Percentiles rank a stretch among this genome's conserved stretches.
These are phyloP conservation scores for Anarhynchus alexandrinus DNA, from an alignment of 2,113 vertebrate species.

Conservation along the genomic window DNA sequence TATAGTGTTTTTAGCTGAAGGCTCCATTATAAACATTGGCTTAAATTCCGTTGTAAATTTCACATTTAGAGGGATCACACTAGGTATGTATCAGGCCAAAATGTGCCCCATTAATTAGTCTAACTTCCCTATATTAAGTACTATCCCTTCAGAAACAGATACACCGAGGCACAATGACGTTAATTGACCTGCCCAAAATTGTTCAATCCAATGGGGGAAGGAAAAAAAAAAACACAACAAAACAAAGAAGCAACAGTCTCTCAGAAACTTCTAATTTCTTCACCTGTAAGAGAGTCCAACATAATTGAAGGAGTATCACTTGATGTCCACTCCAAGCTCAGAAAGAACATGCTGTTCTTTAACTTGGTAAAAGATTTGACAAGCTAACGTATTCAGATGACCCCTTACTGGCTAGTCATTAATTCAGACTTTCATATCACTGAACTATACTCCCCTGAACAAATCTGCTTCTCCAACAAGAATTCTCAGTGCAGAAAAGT, in stretches of 20 bases:
- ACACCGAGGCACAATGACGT: background rate
- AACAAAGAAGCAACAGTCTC: background rate
- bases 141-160: background rate
- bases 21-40: background rate
- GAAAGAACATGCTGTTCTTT: background rate
- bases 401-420: background rate
- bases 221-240: too few species aligned
- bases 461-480: background rate
- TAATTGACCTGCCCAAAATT: background rate
- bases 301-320: background rate
- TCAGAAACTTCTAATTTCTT: background rate
- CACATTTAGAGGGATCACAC: background rate
- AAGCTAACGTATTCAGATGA: background rate
- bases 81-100: background rate
- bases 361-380: conserved; percentile 22
- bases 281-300: background rate
- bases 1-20: conserved; percentile 28
- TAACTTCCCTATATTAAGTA: background rate
- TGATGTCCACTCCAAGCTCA: background rate
- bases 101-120: background rate
- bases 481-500: background rate
- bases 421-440: background rate
- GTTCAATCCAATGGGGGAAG: background rate
- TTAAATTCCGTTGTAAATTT: conserved; percentile 5
- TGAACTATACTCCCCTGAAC: background rate